Evolutionary conservation across 2,888 invertebrate species (phyloP), one percentile per base, ranked within the genome.

Genomic region (Bellardia pandia): DNA sequence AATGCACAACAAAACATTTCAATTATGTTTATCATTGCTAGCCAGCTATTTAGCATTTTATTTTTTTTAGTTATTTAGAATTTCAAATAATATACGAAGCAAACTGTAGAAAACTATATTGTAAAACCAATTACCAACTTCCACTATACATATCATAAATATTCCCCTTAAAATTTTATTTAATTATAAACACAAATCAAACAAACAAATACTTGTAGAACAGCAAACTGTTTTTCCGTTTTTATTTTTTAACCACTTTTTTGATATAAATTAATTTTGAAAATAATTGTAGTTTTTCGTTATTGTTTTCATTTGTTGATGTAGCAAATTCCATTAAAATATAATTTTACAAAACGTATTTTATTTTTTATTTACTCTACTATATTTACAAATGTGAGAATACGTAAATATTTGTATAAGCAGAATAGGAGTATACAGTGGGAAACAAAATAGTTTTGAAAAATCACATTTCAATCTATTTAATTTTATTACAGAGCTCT

Each of bases 251-350:
- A 64, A 42, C 42, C 33, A 72, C 30, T 80, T 80, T 80, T 45
- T 16, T 45, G 37, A 48, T 51, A 16, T 53, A 80, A 72, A 81
- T 74, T 66, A 66, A 58, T 74, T 66, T 74, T 51, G 71, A 56
- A 69, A 60, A 53, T 33, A 64, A 71, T 5, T 53, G n/a, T 7
- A 14, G 8, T 71, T 80, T 33, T 53, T 42, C 40, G 2, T 64
- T 68, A 16, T 33, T 40, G 6, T 11, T 62, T 60, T 16, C n/a
- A n/a, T 16, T 68, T 68, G 48, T 40, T 48, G 48, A 68, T 75
- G 51, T 30, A 60, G 75, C 48, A 68, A 68, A 82, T 74, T 82
- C 48, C 74, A 82, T 82, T 82, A 75, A 82, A 75, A 82, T 75
- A 40, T 68, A 56, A 74, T 81, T 81, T 66, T 37, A 37, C n/a